Evolutionary conservation across 2,888 invertebrate species (phyloP).

Genomic region (Campopleginae sp.): DNA sequence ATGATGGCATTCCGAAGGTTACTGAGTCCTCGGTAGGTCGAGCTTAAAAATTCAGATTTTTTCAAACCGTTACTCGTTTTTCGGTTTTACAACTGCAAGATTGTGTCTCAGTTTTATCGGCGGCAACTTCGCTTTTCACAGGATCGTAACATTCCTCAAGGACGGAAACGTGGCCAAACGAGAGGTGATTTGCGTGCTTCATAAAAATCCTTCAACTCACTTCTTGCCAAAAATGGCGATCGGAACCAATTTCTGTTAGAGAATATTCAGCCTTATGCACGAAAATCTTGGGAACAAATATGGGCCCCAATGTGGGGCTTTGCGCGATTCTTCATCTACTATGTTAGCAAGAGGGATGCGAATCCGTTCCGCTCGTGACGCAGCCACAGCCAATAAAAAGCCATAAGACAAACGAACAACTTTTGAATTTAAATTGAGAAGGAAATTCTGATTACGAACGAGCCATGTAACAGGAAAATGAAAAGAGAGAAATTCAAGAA

Average conservation of each 20-base stretch:
- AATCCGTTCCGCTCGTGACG: constrained; percentile 59
- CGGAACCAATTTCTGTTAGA: constrained; percentile 42
- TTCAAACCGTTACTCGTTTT: not conserved
- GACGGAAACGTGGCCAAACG: not conserved
- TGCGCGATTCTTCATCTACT: constrained; percentile 51
- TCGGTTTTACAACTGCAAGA: constrained; percentile 2
- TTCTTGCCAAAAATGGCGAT: constrained; percentile 29
- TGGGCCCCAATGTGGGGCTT: constrained; percentile 30
- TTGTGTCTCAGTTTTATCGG: constrained; percentile 51
- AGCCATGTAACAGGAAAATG: not conserved
- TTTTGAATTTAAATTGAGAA: constrained; percentile 32
- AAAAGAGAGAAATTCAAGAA: not conserved
- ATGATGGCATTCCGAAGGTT: constrained; percentile 48
- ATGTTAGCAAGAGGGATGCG: constrained; percentile 30
- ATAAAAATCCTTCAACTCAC: not conserved
- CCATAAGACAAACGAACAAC: constrained; percentile 41
- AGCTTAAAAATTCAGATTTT: constrained; percentile 7
- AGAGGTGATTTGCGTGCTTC: not conserved
- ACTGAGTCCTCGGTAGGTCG: not conserved
- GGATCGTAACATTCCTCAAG: constrained; percentile 24
- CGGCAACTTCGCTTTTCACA: constrained; percentile 16
- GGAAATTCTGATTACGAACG: constrained; percentile 8
- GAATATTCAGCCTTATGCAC: constrained; percentile 13
- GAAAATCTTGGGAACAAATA: not conserved
- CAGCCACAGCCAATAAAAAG: constrained; percentile 61